Base-by-base conservation (phyloP, 1,140 invertebrate species). In the Antheraea mylitta region DNA sequence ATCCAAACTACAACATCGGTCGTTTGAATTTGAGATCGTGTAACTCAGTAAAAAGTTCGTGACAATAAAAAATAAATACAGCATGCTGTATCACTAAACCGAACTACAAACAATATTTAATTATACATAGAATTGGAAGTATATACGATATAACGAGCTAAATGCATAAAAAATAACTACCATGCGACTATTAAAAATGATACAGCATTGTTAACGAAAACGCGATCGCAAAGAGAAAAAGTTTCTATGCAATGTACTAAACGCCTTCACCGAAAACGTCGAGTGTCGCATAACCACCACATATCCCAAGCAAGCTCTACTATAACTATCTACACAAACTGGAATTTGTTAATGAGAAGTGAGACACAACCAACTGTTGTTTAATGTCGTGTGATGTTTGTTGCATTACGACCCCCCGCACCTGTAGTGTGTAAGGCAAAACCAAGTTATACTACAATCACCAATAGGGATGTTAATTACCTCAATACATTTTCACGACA, bases 401-500 rank as follows among this genome's bases (percentile, higher is more conserved):
- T 65, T 59, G 60, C 22, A 58, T 58, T 58, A 59, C 66, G 73
- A 75, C 71, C 72, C n/a, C 19, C 78, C 68, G 69, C 75, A 77
- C 82, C 81, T 82, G 80, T 74, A 72, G 79, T 80, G 74, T 76
- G 74, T 76, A 74, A 81, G 73, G 80, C 83, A 83, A 53, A 87
- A 86, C 77, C 80, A 78, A 53, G 45, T 83, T 85, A 86, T 76
- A 82, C 88, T 90, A 89, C 89, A 84, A 83, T 89, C 87, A 90
- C 89, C 88, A 89, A 82, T 90, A 91, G 82, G 81, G 83, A 92
- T 42, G 86, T 90, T 90, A 90, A 90, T 92, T 92, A 92, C 90
- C 90, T 92, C 90, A 89, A 89, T 79, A 90, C 85, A 88, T 88
- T 89, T 87, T 90, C 90, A 90, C 90, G 87, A 90, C 80, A 91